phyloP scores from a whole-genome alignment of 2,888 invertebrate genomes.

The Nomada flava region DNA sequence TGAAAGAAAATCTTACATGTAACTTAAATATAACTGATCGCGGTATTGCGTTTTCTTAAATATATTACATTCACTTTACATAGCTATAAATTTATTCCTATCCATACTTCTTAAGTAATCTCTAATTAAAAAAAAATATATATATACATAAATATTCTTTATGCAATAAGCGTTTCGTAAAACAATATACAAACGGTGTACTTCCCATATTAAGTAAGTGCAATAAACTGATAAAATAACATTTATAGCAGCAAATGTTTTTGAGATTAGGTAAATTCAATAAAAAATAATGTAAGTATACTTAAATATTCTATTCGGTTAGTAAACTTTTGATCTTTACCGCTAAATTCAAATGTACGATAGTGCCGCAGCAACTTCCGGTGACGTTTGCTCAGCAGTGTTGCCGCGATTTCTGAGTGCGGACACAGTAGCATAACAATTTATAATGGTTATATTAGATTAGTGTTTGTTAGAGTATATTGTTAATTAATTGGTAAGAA shows the following conservation, averaged over 20 bases:
- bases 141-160: neutral
- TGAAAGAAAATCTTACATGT: slow-evolving; percentile 68
- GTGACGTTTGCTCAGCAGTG: slow-evolving; percentile 54
- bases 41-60: slow-evolving; percentile 66
- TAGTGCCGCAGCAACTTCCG: slow-evolving; percentile 45
- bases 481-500: slow-evolving; percentile 68
- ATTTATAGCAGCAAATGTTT: neutral
- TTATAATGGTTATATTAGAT: slow-evolving; percentile 70
- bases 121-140: slow-evolving; percentile 2
- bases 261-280: neutral
- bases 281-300: slow-evolving; percentile 3
- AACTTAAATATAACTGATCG: slow-evolving; percentile 67
- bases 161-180: neutral
- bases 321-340: slow-evolving; percentile 19
- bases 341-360: slow-evolving; percentile 31
- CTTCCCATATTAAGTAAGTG: no score
- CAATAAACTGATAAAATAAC: neutral
- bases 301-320: slow-evolving; percentile 8
- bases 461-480: slow-evolving; percentile 66
- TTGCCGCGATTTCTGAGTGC: slow-evolving; percentile 64
- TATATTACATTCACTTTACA: neutral
- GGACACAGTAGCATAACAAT: slow-evolving; percentile 54
- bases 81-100: slow-evolving; percentile 4
- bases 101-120: neutral
- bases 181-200: neutral